Evolutionary conservation across 2,113 vertebrate genomes (phyloP), one percentile per base, ranked within the genome.

Genomic region (Rhynchomys soricoides): DNA sequence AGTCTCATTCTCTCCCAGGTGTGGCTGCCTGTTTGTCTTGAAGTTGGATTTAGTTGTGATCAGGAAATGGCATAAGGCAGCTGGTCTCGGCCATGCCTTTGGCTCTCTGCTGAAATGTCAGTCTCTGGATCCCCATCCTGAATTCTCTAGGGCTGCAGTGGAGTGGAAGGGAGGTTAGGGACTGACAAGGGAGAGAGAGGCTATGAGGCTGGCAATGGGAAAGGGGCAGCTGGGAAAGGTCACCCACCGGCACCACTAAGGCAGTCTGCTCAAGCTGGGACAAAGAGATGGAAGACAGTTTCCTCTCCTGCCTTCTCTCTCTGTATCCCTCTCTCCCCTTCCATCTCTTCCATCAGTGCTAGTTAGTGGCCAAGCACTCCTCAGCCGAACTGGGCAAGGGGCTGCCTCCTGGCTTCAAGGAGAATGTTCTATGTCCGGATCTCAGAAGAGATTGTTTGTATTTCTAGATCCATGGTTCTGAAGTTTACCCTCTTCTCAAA

Each of bases 1-100:
- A 5, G 31, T 50, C 45, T 62, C 24, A 68, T 82, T 95, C 73
- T 74, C 93, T 97, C 93, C 93, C 70, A 83, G 62, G 86, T 66
- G 59, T 34, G 91, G 43, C 94, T 15, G 64, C 97, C 95, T 97
- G 19, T 97, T 97, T 96, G 95, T 82, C 94, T 94, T 97, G 97
- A 95, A 97, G 90, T 75, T 37, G 0, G 2, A 92, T 97, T 96
- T 90, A 95, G 94, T 43, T 88, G 87, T 1, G 0, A 94, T 93
- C 96, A 62, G 95, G 93, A 98, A 90, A 98, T 97, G 92, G 96
- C 96, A 95, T 95, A 29, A 96, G 97, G 90, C 71, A 0, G 91
- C 97, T 93, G 96, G 94, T 95, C 55, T 10, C 52, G 43, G n/a
- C 64, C 77, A 92, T 31, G 55, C 79, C 79, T 85, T 8, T 97